Base-by-base conservation (phyloP, 2,888 invertebrate genomes). In the Spilosoma lubricipeda region DNA sequence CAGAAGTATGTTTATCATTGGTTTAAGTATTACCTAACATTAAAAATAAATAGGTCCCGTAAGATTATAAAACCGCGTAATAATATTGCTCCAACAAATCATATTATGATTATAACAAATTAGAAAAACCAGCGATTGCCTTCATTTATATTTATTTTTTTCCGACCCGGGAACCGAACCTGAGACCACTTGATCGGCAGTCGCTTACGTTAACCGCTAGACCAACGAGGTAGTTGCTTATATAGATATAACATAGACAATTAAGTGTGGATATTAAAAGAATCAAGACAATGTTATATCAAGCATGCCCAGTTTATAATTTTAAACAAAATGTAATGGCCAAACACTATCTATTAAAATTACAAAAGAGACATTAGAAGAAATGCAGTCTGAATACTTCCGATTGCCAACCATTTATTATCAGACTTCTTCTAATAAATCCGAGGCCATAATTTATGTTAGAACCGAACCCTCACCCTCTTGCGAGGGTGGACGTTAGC, bases 401-500 rank as follows among this genome's bases (percentile, higher is more conserved):
- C 76, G 85, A 77, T 73, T 75, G 72, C 69, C 56, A 63, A 63
- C 42, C 45, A 75, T 67, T 72, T 56, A 72, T 73, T 70, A 70
- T n/a, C 69, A 27, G 27, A 36, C 69, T 45, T 56, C 36, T 71
- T 36, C 59, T 75, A 80, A 84, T 84, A 80, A 79, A 71, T 33
- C 48, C 33, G 33, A 64, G 72, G 63, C 78, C 80, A 79, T 78
- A 82, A 86, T 84, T 79, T 82, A 75, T 59, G 76, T 79, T 72
- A 56, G 56, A n/a, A 23, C 36, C 36, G 33, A 69, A 69, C 71
- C 73, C 73, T 67, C 77, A 67, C 42, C 72, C 67, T 67, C 30
- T 42, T 27, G 18, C 42, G 23, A 39, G 56, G 72, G 59, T 63
- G 20, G 45, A 45, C 33, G 9, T n/a, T 15, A 59, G 36, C 52